phyloP scores from a whole-genome alignment of 2,797 vertebrate genomes.

The Onychomys arenicola region DNA sequence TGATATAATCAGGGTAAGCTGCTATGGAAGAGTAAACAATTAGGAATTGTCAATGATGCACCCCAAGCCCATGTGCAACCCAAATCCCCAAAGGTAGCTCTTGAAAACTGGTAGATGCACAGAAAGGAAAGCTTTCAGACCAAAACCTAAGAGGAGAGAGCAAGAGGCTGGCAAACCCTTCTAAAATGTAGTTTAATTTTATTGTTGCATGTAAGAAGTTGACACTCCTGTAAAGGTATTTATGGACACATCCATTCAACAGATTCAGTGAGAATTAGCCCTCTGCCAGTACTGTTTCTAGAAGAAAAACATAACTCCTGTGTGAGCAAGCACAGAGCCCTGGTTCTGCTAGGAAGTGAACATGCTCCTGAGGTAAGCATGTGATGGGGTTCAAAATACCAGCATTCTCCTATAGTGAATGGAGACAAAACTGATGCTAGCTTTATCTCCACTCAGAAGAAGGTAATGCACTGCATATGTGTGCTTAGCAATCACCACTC shows the following conservation, averaged over 20 bases:
- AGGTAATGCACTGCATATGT: background rate
- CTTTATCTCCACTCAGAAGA: background rate
- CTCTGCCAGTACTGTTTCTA: background rate
- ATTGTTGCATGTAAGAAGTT: background rate
- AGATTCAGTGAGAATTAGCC: background rate
- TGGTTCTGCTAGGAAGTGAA: background rate
- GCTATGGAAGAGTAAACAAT: slow-evolving; percentile 8
- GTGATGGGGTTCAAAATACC: background rate
- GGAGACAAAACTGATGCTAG: background rate
- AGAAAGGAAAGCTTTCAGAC: slow-evolving; percentile 1
- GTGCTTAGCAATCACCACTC: background rate
- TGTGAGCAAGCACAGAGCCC: background rate
- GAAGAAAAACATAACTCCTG: background rate
- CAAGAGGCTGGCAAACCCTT: background rate
- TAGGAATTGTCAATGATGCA: background rate
- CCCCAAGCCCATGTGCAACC: background rate
- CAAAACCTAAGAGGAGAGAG: background rate
- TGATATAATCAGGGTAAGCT: background rate
- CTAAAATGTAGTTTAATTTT: background rate
- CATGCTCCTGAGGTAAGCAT: background rate
- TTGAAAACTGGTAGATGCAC: background rate
- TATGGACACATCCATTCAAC: background rate
- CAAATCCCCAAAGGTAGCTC: background rate
- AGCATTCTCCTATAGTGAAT: background rate
- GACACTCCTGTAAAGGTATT: background rate